Base-by-base conservation (phyloP, 2,888 invertebrate species). In the Eurytoma adleriae region DNA sequence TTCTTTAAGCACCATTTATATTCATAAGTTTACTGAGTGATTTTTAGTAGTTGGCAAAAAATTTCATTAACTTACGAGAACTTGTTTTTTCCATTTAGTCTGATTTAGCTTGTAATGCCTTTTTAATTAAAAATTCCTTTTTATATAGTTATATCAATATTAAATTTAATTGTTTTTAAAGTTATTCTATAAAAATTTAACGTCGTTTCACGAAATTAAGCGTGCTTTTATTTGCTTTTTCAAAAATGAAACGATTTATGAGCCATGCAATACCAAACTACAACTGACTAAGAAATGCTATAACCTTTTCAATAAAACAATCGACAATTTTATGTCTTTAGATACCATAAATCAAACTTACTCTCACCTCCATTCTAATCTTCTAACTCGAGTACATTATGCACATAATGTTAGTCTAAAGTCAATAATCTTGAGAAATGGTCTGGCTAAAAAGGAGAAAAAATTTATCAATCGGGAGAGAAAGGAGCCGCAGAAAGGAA, bases 381-480 rank as follows among this genome's bases (percentile, higher is more conserved):
- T n/a, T 62, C 30, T 62, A 30, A 50, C n/a, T 5, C 40, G 69
- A 13, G 18, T 57, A 16, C 30, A 20, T 20, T 48, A 27, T 13
- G n/a, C 14, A 27, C 20, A 61, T 24, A 16, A 62, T 62, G 18
- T 24, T 16, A 7, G 52, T n/a, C 24, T 59, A 77, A 64, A 78
- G n/a, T 40, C 69, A n/a, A 24, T 73, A 77, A 77, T 78, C 62
- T 64, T 64, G 73, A 77, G 69, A 52, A 77, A 80, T 57, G 72
- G 48, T 18, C 48, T 13, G 5, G 14, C 20, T n/a, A 78, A 56
- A 54, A 61, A 2, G 30, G 20, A 27, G n/a, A 40, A 20, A 59
- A 70, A 71, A 18, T 18, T 7, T 24, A 48, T 59, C 48, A 27
- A 12, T 12, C 20, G n/a, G 16, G 10, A 40, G 56, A 67, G 27